Conservation (phyloP, 2,888 invertebrate genomes). For the Dione vanillae region DNA sequence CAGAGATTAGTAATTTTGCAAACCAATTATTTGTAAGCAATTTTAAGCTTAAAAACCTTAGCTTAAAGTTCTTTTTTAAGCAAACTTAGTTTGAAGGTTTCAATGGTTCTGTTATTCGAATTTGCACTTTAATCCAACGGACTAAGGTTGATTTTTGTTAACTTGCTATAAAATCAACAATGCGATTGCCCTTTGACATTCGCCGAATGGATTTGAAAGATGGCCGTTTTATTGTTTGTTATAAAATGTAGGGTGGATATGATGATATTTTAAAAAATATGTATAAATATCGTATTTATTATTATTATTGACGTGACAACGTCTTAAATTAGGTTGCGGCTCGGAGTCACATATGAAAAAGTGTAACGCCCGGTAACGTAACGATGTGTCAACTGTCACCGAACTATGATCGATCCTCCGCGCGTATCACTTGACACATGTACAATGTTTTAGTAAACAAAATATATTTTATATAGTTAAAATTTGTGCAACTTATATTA, state of each 20-base stretch:
- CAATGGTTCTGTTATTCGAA: background rate
- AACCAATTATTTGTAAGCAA: background rate
- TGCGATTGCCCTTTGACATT: constrained; percentile 57
- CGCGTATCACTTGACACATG: too few relatives aligned
- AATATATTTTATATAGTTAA: too few relatives aligned
- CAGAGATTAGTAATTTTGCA: constrained; percentile 17
- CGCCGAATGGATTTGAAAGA: constrained; percentile 54
- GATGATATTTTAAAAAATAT: background rate
- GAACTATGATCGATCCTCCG: too few relatives aligned
- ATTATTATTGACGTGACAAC: too few relatives aligned
- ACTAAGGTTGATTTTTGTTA: background rate
- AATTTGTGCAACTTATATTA: too few relatives aligned
- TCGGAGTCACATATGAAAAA: too few relatives aligned
- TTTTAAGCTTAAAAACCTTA: background rate
- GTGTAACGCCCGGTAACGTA: too few relatives aligned
- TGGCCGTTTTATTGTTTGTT: constrained; percentile 44
- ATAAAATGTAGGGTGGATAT: constrained; percentile 35
- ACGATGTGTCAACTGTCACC: too few relatives aligned
- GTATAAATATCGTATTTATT: too few relatives aligned
- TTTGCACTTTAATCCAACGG: background rate
- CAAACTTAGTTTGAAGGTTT: background rate
- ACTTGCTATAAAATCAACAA: constrained; percentile 36
- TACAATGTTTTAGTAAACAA: too few relatives aligned
- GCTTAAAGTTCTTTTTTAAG: background rate
- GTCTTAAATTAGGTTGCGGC: too few relatives aligned